Base-by-base conservation (phyloP, 2,888 invertebrate species). In the Drosophila stalkeri region DNA sequence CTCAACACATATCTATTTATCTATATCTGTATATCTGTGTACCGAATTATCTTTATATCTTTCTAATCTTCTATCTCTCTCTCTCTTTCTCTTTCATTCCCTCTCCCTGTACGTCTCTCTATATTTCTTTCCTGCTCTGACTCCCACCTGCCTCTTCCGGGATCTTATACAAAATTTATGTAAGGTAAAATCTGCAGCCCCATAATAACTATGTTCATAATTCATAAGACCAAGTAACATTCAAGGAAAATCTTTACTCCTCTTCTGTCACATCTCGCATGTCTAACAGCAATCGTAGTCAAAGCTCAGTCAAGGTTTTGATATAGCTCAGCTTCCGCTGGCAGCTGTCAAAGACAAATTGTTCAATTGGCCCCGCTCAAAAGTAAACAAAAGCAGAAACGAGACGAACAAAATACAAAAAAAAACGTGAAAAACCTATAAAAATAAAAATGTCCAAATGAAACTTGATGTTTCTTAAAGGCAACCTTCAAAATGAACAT, bases 401-500 rank as follows among this genome's bases (percentile, higher is more conserved):
- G 16, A 27, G 44, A 64, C 62, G 39, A 33, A 6, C 37, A 14
- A n/a, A n/a, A n/a, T n/a, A 39, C 61, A 66, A 78, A 71, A 73
- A 63, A 47, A 47, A 35, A 57, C 57, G 33, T 41, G 55, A 55
- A 23, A 49, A 66, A 67, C 52, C 44, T 14, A 60, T 27, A 64
- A 69, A 46, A 27, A 62, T 41, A 63, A 62, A 71, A 64, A 67
- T 57, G 60, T 33, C 60, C n/a, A 73, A 74, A 74, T 75, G 70
- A 71, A 78, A 81, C 75, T 64, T 56, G 60, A 81, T 75, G 80
- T 80, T 80, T 72, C 67, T 69, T 52, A 16, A 46, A 68, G 71
- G 67, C 81, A 83, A 89, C 86, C 89, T 85, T 89, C 82, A 87
- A 78, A 79, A 77, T 76, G 71, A 85, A 72, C 41, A 43, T 43